phyloP scores from a whole-genome alignment of 2,888 invertebrate genomes.

The Toxonevra muliebris region DNA sequence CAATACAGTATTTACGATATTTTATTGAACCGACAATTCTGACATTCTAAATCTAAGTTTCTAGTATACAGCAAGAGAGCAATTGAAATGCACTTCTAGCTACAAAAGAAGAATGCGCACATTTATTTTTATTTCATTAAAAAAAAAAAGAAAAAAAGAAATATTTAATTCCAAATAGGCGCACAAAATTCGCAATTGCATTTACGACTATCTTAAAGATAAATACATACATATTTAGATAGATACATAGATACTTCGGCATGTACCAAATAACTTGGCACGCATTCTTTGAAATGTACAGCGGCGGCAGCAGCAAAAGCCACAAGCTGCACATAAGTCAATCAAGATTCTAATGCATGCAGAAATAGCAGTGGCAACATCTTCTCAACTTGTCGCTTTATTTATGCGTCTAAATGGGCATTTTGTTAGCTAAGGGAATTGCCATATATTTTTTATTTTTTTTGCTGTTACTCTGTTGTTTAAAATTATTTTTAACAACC shows the following conservation, averaged over 20 bases:
- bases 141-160: background rate
- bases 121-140: background rate
- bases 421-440: background rate
- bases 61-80: no score
- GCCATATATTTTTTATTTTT: no score
- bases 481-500: no score
- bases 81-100: background rate
- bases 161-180: conserved; percentile 29
- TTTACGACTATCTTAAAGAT: background rate
- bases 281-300: conserved; percentile 4
- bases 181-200: conserved; percentile 24
- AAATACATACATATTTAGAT: background rate
- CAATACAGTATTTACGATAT: conserved; percentile 23
- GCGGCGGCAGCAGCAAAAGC: background rate
- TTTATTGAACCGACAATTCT: conserved; percentile 26
- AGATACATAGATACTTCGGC: background rate
- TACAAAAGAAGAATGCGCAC: background rate
- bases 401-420: conserved; percentile 31
- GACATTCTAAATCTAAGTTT: conserved; percentile 37
- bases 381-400: conserved; percentile 25
- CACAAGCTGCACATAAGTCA: no score
- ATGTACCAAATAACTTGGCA: conserved; percentile 8
- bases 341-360: background rate
- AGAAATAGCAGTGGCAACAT: conserved; percentile 3
- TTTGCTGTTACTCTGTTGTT: no score